Conservation (phyloP, 2,797 vertebrate species). For the Hippoglossus hippoglossus region DNA sequence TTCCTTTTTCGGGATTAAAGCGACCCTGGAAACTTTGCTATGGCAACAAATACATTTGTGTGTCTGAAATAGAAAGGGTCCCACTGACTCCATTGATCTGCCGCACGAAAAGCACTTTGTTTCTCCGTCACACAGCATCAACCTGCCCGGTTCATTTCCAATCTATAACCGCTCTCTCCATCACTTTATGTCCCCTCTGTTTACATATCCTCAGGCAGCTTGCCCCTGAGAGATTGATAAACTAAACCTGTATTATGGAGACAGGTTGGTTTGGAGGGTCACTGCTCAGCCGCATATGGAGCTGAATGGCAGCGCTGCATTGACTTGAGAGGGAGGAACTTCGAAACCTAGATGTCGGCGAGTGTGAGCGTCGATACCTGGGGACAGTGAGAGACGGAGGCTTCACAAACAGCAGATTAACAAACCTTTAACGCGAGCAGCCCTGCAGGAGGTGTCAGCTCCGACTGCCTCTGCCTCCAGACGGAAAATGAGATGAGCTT, state of each 20-base stretch:
- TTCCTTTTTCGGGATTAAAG: conserved; percentile 56
- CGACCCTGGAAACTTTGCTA: conserved; percentile 79
- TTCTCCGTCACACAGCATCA: conserved; percentile 9
- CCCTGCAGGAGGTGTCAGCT: background rate
- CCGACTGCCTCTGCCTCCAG: background rate
- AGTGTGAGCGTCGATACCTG: background rate
- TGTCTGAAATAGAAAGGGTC: conserved; percentile 65
- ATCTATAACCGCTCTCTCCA: background rate
- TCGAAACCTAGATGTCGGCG: conserved; percentile 11
- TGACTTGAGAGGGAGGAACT: conserved; percentile 3
- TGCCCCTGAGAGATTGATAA: too few species aligned
- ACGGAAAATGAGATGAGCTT: conserved; percentile 13
- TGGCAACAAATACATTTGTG: conserved; percentile 81
- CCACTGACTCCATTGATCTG: conserved; percentile 68
- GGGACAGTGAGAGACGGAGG: background rate
- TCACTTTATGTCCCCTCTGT: background rate
- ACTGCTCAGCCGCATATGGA: background rate
- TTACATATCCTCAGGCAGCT: too few species aligned
- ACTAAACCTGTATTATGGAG: background rate
- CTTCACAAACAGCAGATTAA: conserved; percentile 7
- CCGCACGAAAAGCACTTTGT: conserved; percentile 52
- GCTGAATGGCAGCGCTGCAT: background rate
- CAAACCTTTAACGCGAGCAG: background rate
- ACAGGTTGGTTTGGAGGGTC: conserved; percentile 34
- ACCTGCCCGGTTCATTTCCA: background rate